phyloP scores from a whole-genome alignment of 2,797 vertebrate genomes.

The Argyrosomus regius region DNA sequence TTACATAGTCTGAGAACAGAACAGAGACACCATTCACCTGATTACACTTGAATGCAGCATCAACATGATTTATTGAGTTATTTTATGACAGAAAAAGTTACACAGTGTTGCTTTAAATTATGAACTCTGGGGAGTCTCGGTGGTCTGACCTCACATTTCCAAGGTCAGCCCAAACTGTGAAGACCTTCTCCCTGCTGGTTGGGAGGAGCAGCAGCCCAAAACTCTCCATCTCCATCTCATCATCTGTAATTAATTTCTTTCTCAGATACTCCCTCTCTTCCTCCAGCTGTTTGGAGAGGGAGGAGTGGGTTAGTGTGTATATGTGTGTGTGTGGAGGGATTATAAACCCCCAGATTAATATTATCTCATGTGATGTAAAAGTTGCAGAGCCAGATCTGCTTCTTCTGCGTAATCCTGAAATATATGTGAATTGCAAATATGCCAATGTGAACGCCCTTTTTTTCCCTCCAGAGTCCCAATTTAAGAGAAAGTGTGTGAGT shows the following conservation, averaged over 20 bases:
- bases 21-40: no score
- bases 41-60: no score
- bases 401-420: constrained; percentile 22
- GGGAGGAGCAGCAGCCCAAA: constrained; percentile 16
- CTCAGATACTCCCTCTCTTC: constrained; percentile 33
- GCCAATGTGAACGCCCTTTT: constrained; percentile 60
- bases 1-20: no score
- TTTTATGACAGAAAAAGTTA: no score
- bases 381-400: constrained; percentile 8
- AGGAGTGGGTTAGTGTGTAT: background rate
- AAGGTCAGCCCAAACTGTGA: constrained; percentile 14
- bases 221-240: constrained; percentile 17
- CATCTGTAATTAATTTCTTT: constrained; percentile 46
- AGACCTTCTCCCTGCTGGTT: constrained; percentile 13
- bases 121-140: background rate
- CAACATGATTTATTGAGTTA: no score
- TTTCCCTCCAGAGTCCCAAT: background rate
- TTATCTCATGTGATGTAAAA: constrained; percentile 56
- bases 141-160: background rate
- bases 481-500: constrained; percentile 16
- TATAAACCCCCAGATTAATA: constrained; percentile 60
- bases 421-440: constrained; percentile 44
- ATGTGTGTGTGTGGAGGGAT: constrained; percentile 24
- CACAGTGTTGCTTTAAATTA: no score
- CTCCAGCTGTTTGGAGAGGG: constrained; percentile 64